A percentile compares a stretch with the other conserved stretches of the same genome.
Evolutionary conservation across 2,113 vertebrate genomes (phyloP).

Genomic region (Oryzias curvinotus): DNA sequence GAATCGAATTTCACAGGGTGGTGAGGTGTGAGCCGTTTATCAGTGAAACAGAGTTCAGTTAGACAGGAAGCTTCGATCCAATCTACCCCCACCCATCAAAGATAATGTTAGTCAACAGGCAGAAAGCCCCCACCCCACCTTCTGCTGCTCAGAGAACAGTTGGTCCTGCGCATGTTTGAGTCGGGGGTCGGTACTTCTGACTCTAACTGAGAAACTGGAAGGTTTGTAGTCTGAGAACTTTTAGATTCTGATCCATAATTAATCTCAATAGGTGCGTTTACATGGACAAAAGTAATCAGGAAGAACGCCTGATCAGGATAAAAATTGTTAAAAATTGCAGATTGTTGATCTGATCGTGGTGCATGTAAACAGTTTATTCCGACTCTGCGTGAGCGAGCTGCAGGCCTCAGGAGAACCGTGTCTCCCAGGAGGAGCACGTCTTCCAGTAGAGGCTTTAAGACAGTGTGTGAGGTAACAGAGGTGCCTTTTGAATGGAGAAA

Average conservation of each 20-base stretch:
- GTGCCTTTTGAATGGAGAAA: no score
- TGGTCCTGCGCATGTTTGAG: constrained; percentile 23
- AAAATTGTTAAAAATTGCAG: no score
- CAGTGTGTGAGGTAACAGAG: no score
- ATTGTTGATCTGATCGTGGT: no score
- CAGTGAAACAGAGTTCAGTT: constrained; percentile 31
- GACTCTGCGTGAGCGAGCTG: no score
- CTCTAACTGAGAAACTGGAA: constrained; percentile 25
- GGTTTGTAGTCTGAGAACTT: constrained; percentile 23
- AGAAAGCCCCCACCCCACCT: constrained; percentile 7
- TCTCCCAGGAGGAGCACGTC: no score
- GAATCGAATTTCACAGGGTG: constrained; percentile 39
- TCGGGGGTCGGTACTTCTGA: constrained; percentile 5
- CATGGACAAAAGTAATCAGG: no score
- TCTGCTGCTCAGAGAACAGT: constrained; percentile 37
- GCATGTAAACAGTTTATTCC: no score
- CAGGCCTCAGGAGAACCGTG: no score
- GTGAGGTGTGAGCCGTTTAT: constrained; percentile 37
- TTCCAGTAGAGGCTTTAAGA: no score
- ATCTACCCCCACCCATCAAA: constrained; percentile 27
- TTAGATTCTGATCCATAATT: constrained; percentile 5
- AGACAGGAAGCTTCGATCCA: constrained; percentile 27
- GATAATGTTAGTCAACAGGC: constrained; percentile 31
- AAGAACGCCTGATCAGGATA: no score
- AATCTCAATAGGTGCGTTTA: no score